Percentiles rank a stretch among this genome's conserved stretches.
Conservation (phyloP, 2,797 vertebrate species). For the Falco novaeseelandiae region DNA sequence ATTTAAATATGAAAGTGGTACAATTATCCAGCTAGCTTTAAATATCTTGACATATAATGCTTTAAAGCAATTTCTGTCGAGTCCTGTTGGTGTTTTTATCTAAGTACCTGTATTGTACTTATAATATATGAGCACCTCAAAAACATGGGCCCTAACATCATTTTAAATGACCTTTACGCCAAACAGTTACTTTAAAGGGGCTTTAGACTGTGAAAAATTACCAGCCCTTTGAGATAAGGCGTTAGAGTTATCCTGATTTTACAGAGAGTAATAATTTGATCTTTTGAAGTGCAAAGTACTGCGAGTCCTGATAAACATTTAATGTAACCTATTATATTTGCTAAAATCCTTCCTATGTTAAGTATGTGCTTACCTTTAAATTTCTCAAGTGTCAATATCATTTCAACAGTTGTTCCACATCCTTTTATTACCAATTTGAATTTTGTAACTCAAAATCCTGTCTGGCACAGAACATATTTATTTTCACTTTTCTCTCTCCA, state of each 20-base stretch:
- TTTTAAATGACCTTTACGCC: neutral
- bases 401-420: neutral
- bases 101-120: neutral
- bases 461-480: neutral
- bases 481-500: neutral
- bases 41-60: neutral
- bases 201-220: conserved; percentile 11
- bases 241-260: neutral
- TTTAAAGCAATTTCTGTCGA: neutral
- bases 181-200: neutral
- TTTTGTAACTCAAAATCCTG: neutral
- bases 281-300: neutral
- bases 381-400: neutral
- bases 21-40: neutral
- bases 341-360: neutral
- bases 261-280: neutral
- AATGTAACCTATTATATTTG: neutral
- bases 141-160: neutral
- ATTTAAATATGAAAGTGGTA: neutral
- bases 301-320: neutral
- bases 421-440: neutral
- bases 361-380: neutral
- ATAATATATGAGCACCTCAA: neutral
- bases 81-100: neutral
- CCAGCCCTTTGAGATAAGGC: neutral